Percentiles rank a stretch among this genome's conserved stretches.
Evolutionary conservation across 2,113 vertebrate species (phyloP).

Genomic region (Trinectes maculatus): DNA sequence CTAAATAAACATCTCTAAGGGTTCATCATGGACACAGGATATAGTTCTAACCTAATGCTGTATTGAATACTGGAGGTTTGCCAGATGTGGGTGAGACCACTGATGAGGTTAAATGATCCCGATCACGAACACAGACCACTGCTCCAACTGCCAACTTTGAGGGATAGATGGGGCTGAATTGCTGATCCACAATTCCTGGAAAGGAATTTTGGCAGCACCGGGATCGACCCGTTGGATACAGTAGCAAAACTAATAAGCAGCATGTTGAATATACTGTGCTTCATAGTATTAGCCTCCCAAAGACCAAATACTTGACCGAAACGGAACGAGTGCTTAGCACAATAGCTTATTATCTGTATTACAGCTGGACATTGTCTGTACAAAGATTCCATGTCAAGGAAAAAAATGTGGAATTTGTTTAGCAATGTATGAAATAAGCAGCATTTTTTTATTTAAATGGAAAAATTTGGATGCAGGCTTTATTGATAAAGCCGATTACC

Average conservation of each 20-base stretch:
- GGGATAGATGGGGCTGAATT: slow-evolving; percentile 29
- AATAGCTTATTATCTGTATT: neutral
- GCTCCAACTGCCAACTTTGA: slow-evolving; percentile 7
- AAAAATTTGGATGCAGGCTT: too few relatives aligned
- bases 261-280: neutral
- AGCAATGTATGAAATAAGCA: neutral
- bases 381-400: neutral
- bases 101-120: slow-evolving; percentile 72
- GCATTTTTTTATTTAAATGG: too few relatives aligned
- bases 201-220: slow-evolving; percentile 6
- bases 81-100: slow-evolving; percentile 46
- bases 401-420: neutral
- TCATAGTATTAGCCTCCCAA: neutral
- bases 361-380: neutral
- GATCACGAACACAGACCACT: slow-evolving; percentile 51
- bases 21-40: slow-evolving; percentile 20
- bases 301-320: too few relatives aligned
- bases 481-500: too few relatives aligned
- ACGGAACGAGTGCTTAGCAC: too few relatives aligned
- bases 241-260: slow-evolving; percentile 30
- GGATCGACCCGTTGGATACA: slow-evolving; percentile 6
- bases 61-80: slow-evolving; percentile 29
- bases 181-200: slow-evolving; percentile 24
- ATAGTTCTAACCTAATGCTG: slow-evolving; percentile 30
- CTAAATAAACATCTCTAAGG: slow-evolving; percentile 58